A percentile compares a stretch with the other conserved stretches of the same genome.
phyloP scores from a whole-genome alignment of 2,113 vertebrate genomes.

The Galemys pyrenaicus region DNA sequence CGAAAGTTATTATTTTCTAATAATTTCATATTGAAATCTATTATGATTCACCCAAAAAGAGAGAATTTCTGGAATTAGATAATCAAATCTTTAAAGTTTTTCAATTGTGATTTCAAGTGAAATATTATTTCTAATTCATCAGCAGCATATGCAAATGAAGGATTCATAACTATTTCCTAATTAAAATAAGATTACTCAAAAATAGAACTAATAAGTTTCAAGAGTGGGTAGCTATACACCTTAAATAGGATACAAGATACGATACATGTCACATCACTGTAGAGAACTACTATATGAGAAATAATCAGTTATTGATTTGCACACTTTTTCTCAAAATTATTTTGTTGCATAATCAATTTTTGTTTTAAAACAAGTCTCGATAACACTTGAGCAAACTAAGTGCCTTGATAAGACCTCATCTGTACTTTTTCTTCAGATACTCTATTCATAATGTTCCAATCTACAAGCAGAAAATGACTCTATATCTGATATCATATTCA shows the following conservation, averaged over 20 bases:
- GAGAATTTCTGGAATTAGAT: constrained; percentile 11
- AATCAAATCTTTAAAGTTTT: neutral
- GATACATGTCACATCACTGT: neutral
- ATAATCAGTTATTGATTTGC: neutral
- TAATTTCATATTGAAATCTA: neutral
- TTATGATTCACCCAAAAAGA: constrained; percentile 11
- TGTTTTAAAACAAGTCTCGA: neutral
- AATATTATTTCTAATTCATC: constrained; percentile 33
- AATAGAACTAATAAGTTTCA: constrained; percentile 13
- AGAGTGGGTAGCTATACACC: neutral
- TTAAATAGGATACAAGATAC: neutral
- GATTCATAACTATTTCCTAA: neutral
- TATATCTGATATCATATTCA: neutral
- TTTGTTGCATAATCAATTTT: neutral
- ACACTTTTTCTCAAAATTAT: neutral
- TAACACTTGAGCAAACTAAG: neutral
- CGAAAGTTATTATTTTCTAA: constrained; percentile 57
- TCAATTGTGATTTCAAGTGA: neutral
- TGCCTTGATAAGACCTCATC: accelerated
- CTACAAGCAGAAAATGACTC: neutral
- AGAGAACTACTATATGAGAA: neutral
- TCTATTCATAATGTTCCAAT: neutral
- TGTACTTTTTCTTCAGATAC: neutral
- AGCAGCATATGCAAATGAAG: neutral
- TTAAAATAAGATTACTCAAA: neutral